These are phyloP conservation scores for Saimiri boliviensis DNA, from an alignment of 2,113 vertebrate genomes.

Conservation along the genomic window DNA sequence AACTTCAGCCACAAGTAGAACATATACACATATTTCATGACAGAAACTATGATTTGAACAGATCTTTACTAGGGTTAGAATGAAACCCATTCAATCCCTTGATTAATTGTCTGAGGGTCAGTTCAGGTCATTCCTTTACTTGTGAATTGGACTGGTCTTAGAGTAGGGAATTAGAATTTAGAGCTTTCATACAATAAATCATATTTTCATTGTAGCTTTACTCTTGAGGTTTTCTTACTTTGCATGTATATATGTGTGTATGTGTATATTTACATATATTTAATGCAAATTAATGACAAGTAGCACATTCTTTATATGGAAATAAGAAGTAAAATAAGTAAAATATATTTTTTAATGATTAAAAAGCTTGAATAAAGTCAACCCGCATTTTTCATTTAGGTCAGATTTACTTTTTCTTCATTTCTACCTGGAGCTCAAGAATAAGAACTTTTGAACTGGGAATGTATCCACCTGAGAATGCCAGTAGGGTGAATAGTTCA, in stretches of 20 bases:
- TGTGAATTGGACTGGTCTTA: background rate
- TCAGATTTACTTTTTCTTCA: background rate
- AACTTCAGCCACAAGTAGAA: background rate
- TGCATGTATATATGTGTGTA: background rate
- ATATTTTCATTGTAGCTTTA: background rate
- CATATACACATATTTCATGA: background rate
- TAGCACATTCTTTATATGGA: background rate
- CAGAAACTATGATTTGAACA: background rate
- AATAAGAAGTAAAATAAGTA: background rate
- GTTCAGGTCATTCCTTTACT: background rate
- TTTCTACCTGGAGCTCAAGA: slow-evolving; percentile 17
- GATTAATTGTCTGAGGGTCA: background rate
- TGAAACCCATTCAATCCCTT: slow-evolving; percentile 35
- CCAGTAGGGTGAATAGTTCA: slow-evolving; percentile 76
- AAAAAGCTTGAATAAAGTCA: background rate
- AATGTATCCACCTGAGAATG: slow-evolving; percentile 70
- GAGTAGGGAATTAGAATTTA: background rate
- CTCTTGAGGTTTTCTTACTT: background rate
- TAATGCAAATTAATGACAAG: background rate
- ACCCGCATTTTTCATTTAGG: background rate
- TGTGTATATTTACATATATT: background rate
- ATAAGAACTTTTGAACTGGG: slow-evolving; percentile 62
- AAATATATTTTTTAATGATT: background rate
- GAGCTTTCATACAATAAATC: background rate
- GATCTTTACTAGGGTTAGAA: background rate